phyloP scores from a whole-genome alignment of 2,797 vertebrate species.

The Pangasius larnaudii region DNA sequence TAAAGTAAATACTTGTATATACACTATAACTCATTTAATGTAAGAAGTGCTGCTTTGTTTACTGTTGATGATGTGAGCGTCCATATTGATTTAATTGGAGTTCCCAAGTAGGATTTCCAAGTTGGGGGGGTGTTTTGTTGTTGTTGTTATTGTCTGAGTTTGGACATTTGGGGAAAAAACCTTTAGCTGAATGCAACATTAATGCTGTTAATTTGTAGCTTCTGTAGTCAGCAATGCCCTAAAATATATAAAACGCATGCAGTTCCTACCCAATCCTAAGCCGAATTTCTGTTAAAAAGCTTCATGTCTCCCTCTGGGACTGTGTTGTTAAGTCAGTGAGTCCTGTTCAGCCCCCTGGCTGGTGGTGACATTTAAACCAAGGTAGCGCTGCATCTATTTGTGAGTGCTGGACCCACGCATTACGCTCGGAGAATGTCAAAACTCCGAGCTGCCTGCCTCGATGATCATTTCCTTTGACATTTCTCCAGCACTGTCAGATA shows the following conservation, averaged over 20 bases:
- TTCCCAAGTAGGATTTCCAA: background rate
- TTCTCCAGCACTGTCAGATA: conserved; percentile 44
- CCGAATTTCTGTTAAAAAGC: background rate
- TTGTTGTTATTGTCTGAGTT: background rate
- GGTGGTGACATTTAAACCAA: conserved; percentile 49
- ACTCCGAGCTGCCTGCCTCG: conserved; percentile 24
- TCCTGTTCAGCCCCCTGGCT: conserved; percentile 43
- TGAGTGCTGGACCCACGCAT: conserved; percentile 35
- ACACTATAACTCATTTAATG: background rate
- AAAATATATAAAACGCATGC: background rate
- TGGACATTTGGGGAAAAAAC: background rate
- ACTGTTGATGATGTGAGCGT: background rate
- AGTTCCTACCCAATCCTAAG: background rate
- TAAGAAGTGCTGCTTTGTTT: background rate
- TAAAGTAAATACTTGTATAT: too few species aligned
- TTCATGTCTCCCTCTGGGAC: conserved; percentile 23
- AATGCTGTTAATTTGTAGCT: background rate
- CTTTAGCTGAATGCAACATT: background rate
- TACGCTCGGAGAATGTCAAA: conserved; percentile 42
- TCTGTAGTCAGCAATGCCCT: too few species aligned
- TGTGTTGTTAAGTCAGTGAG: conserved; percentile 34
- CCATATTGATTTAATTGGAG: background rate
- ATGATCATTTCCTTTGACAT: conserved; percentile 53
- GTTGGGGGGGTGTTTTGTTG: background rate
- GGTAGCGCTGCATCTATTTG: conserved; percentile 36